Evolutionary conservation across 2,888 invertebrate genomes (phyloP).

Genomic region (Dorcus parallelipipedus): DNA sequence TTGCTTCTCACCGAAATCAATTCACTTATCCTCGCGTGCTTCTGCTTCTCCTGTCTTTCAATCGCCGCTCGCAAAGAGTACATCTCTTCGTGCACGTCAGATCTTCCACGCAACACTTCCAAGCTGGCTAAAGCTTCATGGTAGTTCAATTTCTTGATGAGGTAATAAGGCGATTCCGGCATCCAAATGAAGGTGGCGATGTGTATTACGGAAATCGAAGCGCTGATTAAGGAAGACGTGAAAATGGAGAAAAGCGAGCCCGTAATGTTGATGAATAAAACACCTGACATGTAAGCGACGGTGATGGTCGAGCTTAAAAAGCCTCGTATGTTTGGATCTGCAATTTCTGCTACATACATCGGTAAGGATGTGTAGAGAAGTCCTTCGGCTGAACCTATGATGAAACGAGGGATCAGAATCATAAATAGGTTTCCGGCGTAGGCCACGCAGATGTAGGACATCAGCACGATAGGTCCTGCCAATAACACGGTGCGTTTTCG

Average conservation of each 20-base stretch:
- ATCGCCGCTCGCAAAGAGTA: slow-evolving; percentile 33
- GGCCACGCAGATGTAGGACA: slow-evolving; percentile 61
- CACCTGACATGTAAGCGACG: slow-evolving; percentile 55
- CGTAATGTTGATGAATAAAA: slow-evolving; percentile 60
- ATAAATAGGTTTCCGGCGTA: slow-evolving; percentile 45
- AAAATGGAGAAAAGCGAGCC: slow-evolving; percentile 58
- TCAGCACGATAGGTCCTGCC: slow-evolving; percentile 47
- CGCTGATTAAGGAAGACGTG: slow-evolving; percentile 56
- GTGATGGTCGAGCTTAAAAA: slow-evolving; percentile 61
- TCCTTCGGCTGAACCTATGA: slow-evolving; percentile 55
- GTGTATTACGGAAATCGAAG: slow-evolving; percentile 57
- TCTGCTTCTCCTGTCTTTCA: slow-evolving; percentile 47
- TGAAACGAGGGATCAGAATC: slow-evolving; percentile 24
- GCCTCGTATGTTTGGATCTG: slow-evolving; percentile 56
- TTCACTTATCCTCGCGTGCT: slow-evolving; percentile 50
- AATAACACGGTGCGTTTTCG: slow-evolving; percentile 51
- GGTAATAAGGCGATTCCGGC: slow-evolving; percentile 64
- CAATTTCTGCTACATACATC: slow-evolving; percentile 60
- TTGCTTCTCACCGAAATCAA: slow-evolving; percentile 56
- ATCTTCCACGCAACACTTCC: slow-evolving; percentile 56
- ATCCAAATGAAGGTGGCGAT: slow-evolving; percentile 58
- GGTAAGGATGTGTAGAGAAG: slow-evolving; percentile 49
- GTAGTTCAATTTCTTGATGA: slow-evolving; percentile 41
- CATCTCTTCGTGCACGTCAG: slow-evolving; percentile 51
- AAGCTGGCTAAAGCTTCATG: slow-evolving; percentile 53